A percentile compares a stretch with the other conserved stretches of the same genome.
phyloP scores from a whole-genome alignment of 2,888 invertebrate species.

The Pachymerium ferrugineum region DNA sequence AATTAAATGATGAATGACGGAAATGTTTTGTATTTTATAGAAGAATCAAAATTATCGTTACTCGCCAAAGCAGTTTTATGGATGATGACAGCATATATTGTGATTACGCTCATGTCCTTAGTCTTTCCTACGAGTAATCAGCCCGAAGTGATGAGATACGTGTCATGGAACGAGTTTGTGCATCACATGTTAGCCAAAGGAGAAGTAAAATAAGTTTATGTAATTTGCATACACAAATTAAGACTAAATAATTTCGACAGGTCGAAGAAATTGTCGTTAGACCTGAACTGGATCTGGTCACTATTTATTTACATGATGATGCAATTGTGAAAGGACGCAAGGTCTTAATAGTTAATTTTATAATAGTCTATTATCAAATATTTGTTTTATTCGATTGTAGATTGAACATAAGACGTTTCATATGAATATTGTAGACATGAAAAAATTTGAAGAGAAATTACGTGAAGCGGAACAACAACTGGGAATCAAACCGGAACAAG shows the following conservation, averaged over 20 bases:
- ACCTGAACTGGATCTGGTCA: conserved; percentile 77
- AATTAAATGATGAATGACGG: background rate
- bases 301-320: conserved; percentile 74
- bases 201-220: conserved; percentile 58
- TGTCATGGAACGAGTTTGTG: conserved; percentile 95
- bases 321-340: conserved; percentile 77
- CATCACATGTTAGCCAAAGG: conserved; percentile 90
- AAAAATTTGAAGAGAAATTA: conserved; percentile 83
- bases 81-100: conserved; percentile 69
- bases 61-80: conserved; percentile 71
- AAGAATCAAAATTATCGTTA: conserved; percentile 62
- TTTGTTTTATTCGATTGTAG: conserved; percentile 45
- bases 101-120: conserved; percentile 65
- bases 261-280: conserved; percentile 75
- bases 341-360: conserved; percentile 47
- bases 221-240: too few relatives aligned
- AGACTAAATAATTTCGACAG: conserved; percentile 37
- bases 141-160: conserved; percentile 71
- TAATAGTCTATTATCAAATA: background rate
- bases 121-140: conserved; percentile 65
- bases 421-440: conserved; percentile 77
- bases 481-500: conserved; percentile 67
- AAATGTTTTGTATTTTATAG: conserved; percentile 34
- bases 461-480: conserved; percentile 73
- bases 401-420: conserved; percentile 64